Evolutionary conservation across 2,797 vertebrate species (phyloP).

Genomic region (Valencia hispanica): DNA sequence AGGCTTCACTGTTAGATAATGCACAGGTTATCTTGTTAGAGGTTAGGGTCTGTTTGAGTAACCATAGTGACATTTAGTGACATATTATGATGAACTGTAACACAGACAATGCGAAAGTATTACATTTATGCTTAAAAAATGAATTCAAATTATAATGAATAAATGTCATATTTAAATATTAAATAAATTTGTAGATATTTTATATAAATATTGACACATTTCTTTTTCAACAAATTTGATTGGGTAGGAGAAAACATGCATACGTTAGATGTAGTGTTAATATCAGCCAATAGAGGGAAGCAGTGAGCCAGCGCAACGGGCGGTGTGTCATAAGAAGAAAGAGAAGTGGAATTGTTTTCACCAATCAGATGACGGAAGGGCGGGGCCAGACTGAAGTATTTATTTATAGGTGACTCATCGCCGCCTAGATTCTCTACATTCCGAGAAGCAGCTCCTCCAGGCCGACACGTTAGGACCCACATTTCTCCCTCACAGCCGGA

Average conservation of each 20-base stretch:
- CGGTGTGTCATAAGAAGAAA: not conserved
- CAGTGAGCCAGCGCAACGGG: too few relatives aligned
- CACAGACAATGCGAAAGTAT: too few relatives aligned
- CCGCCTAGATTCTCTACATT: slow-evolving; percentile 11
- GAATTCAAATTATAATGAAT: not conserved
- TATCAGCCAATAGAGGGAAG: not conserved
- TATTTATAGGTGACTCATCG: slow-evolving; percentile 67
- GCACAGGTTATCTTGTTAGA: too few relatives aligned
- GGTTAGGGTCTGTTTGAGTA: too few relatives aligned
- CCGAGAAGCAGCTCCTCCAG: fast-evolving
- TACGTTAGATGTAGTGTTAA: not conserved
- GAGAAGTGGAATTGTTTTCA: not conserved
- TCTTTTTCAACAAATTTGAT: too few relatives aligned
- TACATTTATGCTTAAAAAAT: not conserved
- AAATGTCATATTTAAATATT: not conserved
- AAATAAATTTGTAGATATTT: not conserved
- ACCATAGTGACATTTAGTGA: too few relatives aligned
- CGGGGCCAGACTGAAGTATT: slow-evolving; percentile 32
- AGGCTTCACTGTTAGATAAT: too few relatives aligned
- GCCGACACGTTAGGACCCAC: slow-evolving; percentile 19
- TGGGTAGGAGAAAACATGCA: too few relatives aligned
- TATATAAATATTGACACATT: not conserved
- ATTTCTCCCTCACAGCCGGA: slow-evolving; percentile 54
- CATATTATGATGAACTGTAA: too few relatives aligned
- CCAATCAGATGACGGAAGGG: slow-evolving; percentile 59